Conservation (phyloP, 1,140 invertebrate genomes). For the Drosophila santomea region DNA sequence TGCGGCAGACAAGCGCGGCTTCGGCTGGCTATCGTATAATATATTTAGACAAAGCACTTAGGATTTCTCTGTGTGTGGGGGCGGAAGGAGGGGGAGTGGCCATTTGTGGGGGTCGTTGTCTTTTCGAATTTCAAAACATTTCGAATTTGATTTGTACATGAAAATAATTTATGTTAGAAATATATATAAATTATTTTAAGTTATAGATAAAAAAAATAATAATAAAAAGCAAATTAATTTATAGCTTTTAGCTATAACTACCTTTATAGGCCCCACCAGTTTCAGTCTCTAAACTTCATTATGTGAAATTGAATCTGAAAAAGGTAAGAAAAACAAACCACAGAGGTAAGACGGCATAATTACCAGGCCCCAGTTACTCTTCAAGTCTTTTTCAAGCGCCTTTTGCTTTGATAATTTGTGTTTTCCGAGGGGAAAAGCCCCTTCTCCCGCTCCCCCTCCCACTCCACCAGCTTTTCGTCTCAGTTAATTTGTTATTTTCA, state of each 20-base stretch:
- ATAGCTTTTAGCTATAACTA: too few species aligned
- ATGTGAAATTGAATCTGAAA: conserved; percentile 9
- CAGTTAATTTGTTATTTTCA: conserved; percentile 70
- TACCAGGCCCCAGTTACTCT: conserved; percentile 35
- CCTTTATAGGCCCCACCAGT: background rate
- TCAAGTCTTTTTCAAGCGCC: conserved; percentile 14
- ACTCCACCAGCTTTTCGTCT: conserved; percentile 25
- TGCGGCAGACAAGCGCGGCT: conserved; percentile 38
- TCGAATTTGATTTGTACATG: background rate
- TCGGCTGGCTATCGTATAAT: conserved; percentile 21
- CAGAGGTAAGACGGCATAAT: conserved; percentile 42
- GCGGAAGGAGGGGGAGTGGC: background rate
- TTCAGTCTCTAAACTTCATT: conserved; percentile 1
- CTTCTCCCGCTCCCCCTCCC: background rate
- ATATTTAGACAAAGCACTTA: conserved; percentile 42
- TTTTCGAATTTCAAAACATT: background rate
- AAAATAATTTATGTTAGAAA: background rate
- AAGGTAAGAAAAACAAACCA: background rate
- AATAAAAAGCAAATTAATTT: background rate
- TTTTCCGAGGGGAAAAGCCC: conserved; percentile 13
- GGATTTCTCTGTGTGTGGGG: conserved; percentile 14
- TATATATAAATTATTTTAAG: too few species aligned
- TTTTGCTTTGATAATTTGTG: conserved; percentile 23
- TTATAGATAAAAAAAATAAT: background rate
- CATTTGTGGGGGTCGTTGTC: conserved; percentile 33